phyloP scores from a whole-genome alignment of 1,140 invertebrate genomes.

The Cheumatopsyche charites region DNA sequence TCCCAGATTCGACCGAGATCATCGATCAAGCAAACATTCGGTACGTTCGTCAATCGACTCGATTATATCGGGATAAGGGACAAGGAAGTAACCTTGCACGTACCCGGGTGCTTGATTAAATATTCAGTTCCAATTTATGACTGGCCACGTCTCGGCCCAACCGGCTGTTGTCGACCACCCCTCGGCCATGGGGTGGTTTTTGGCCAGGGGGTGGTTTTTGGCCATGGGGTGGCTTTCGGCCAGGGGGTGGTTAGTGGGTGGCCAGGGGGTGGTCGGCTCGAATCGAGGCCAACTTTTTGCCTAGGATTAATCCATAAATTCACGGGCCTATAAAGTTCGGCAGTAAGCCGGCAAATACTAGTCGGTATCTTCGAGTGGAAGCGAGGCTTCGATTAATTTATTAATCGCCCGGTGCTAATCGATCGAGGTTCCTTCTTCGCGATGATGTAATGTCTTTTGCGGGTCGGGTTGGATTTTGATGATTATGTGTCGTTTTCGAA shows the following conservation, averaged over 20 bases:
- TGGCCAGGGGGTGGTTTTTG: not conserved
- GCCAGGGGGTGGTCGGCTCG: not conserved
- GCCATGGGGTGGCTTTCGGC: not conserved
- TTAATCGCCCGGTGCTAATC: constrained; percentile 7
- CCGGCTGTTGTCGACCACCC: constrained; percentile 24
- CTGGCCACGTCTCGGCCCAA: constrained; percentile 31
- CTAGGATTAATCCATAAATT: constrained; percentile 26
- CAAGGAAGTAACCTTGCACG: constrained; percentile 25
- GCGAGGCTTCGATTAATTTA: constrained; percentile 6
- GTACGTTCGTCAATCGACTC: no score
- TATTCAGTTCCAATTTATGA: constrained; percentile 39
- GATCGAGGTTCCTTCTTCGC: not conserved
- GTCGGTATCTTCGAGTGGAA: not conserved
- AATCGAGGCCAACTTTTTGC: constrained; percentile 21
- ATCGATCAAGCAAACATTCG: no score
- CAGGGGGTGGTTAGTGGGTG: not conserved
- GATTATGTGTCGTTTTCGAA: no score
- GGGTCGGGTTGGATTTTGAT: no score
- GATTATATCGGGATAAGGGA: not conserved
- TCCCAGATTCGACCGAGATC: no score
- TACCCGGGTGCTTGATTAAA: constrained; percentile 30
- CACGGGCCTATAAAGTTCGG: constrained; percentile 18
- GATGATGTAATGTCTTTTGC: no score
- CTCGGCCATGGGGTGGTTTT: not conserved
- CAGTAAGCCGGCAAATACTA: constrained; percentile 5